Base-by-base conservation (phyloP, 2,797 vertebrate genomes). In the Menidia menidia region DNA sequence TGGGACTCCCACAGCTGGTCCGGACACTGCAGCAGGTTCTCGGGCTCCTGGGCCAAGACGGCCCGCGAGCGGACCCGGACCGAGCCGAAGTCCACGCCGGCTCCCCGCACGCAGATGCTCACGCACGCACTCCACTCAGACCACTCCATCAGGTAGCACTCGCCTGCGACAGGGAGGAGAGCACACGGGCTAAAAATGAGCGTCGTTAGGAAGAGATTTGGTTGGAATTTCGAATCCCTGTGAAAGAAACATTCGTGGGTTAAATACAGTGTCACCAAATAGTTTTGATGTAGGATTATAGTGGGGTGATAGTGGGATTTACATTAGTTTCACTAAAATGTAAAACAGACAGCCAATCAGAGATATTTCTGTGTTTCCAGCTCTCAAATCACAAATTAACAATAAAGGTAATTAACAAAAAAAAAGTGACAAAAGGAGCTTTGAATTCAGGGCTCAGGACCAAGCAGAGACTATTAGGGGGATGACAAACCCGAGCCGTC, bases 121-220 rank as follows among this genome's bases (percentile, higher is more conserved):
- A 98, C 96, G 64, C 98, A 99, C 0, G 92, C 85, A 83, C 96
- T 97, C 98, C 98, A 99, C 43, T 96, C 94, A 0, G 97, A 97
- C 98, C 98, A 99, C 75, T 98, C 97, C 89, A 96, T 97, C 88
- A 99, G 93, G 78, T 99, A 99, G 86, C 98, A 99, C 75, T 99
- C 98, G 31, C 97, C 98, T 99, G 91, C 14, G 62, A 55, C 25
- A n/a, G 3, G 18, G 19, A 42, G 60, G 50, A 63, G 15, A 45
- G 12, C 0, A 11, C 4, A 43, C 1, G 7, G 2, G 2, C 25
- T 32, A 53, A 52, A 14, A 18, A 5, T 2, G 2, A 33, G 14
- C 15, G 43, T 60, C 51, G 31, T 25, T 3, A 25, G 50, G 50
- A 9, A 13, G 18, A 10, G 4, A 6, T 48, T 48, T 47, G 18